Base-by-base conservation (phyloP, 2,888 invertebrate species). In the Oscheius sp. region DNA sequence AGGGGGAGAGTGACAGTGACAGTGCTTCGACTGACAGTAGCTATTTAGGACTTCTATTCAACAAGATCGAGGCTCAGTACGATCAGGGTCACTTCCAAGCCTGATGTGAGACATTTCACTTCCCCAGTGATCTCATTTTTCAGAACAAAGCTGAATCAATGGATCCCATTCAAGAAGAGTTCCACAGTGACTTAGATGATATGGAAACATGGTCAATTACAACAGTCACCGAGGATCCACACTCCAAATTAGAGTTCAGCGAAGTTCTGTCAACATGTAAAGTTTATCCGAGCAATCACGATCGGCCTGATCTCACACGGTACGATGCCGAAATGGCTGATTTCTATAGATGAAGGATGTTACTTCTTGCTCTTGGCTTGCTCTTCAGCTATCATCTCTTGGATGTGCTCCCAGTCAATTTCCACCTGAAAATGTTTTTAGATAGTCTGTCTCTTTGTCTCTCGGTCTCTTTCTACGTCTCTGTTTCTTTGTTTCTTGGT, bases 371-470 rank as follows among this genome's bases (percentile, higher is more conserved):
- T 32, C 37, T 70, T 70, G 7, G 60, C 72, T n/a, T 72, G 60
- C 42, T 82, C 79, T 1, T 70, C 78, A 55, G 89, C 89, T 47
- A 91, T 89, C 77, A 90, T 90, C 33, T 90, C 90, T 62, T 89
- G 85, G 42, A 91, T 90, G 79, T 90, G 90, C 73, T 90, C 89
- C 91, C 91, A 91, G 82, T 91, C 90, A 47, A 91, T 89, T 76
- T 90, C 90, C 74, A 91, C 89, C 90, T 91, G 83, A 70, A 70
- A 5, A 1, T 1, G 11, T 47, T 11, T 65, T 21, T 21, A 21
- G 21, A 21, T 21, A 21, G 21, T 21, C n/a, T n/a, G n/a, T n/a
- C n/a, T n/a, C n/a, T n/a, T n/a, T n/a, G n/a, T n/a, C 21, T 21
- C 21, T 21, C 21, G 21, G 21, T 21, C 21, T 21, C 21, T 21